Percentiles rank a stretch among this genome's conserved stretches.
Conservation (phyloP, 2,888 invertebrate species). For the Opisthograptis luteolata region DNA sequence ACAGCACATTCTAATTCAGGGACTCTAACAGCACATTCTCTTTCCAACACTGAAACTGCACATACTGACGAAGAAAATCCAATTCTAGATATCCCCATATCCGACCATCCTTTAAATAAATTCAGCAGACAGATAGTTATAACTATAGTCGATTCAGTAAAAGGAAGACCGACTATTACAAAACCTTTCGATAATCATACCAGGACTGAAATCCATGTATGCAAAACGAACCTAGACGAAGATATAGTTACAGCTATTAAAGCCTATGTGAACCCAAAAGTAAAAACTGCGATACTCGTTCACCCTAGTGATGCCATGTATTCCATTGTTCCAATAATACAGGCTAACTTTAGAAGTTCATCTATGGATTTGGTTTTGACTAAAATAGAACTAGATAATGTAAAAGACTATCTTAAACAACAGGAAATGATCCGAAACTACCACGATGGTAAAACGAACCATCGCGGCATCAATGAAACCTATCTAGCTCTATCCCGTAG, state of each 20-base stretch:
- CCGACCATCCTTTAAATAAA: slow-evolving; percentile 36
- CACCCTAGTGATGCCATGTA: slow-evolving; percentile 31
- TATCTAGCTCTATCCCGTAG: slow-evolving; percentile 31
- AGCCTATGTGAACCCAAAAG: slow-evolving; percentile 40
- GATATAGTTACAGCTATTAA: slow-evolving; percentile 37
- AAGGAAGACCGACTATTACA: slow-evolving; percentile 24
- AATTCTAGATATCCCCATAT: slow-evolving; percentile 35
- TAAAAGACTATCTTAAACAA: slow-evolving; percentile 36
- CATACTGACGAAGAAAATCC: slow-evolving; percentile 37
- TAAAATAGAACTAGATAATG: slow-evolving; percentile 36
- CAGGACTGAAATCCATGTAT: slow-evolving; percentile 32
- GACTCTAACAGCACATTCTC: slow-evolving; percentile 18
- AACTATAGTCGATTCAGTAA: slow-evolving; percentile 34
- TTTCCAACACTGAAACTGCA: slow-evolving; percentile 26
- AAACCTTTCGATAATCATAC: slow-evolving; percentile 40
- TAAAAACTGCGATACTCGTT: slow-evolving; percentile 38
- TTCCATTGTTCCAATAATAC: slow-evolving; percentile 33
- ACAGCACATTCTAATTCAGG: neutral
- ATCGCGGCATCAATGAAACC: slow-evolving; percentile 39
- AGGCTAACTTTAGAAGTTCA: slow-evolving; percentile 35
- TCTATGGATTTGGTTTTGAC: slow-evolving; percentile 35
- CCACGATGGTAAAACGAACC: slow-evolving; percentile 43
- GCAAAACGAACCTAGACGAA: slow-evolving; percentile 32
- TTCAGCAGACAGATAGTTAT: slow-evolving; percentile 33
- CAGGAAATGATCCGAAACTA: slow-evolving; percentile 40